Percentiles rank a stretch among this genome's conserved stretches.
phyloP scores from a whole-genome alignment of 2,888 invertebrate genomes.

The Amblyjoppa fuscipennis region DNA sequence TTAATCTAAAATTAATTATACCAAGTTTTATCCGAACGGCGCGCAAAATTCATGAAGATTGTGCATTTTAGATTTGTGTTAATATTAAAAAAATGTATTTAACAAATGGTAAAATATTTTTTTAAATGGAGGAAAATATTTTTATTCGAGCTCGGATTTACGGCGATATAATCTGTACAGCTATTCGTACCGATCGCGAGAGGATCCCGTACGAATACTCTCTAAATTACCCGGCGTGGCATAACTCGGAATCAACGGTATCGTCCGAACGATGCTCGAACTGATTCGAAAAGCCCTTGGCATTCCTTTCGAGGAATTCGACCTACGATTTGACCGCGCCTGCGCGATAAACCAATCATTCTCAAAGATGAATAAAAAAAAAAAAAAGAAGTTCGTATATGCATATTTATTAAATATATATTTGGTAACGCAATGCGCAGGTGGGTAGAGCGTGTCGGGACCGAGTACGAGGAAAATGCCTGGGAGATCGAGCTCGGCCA shows the following conservation, averaged over 20 bases:
- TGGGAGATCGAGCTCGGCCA: background rate
- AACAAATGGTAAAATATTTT: background rate
- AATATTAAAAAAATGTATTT: background rate
- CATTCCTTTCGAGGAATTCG: slow-evolving; percentile 1
- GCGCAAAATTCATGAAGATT: too few relatives aligned
- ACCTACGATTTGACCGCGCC: background rate
- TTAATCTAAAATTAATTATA: background rate
- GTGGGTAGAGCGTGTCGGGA: background rate
- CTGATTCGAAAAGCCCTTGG: background rate
- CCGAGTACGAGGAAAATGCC: background rate
- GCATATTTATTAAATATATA: background rate
- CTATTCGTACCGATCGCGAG: background rate
- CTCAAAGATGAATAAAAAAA: background rate
- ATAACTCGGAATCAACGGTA: slow-evolving; percentile 20
- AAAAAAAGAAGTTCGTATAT: background rate
- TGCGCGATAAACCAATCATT: background rate
- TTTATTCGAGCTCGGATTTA: background rate
- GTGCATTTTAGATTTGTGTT: background rate
- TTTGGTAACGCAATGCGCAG: background rate
- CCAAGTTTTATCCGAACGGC: too few relatives aligned
- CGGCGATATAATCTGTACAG: background rate
- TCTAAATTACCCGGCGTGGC: slow-evolving; percentile 27
- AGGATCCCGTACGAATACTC: slow-evolving; percentile 12
- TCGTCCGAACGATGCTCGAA: slow-evolving; percentile 5
- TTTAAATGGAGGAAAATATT: background rate